Evolutionary conservation across 2,113 vertebrate species (phyloP).

Genomic region (Brachypodius melanocephalos): DNA sequence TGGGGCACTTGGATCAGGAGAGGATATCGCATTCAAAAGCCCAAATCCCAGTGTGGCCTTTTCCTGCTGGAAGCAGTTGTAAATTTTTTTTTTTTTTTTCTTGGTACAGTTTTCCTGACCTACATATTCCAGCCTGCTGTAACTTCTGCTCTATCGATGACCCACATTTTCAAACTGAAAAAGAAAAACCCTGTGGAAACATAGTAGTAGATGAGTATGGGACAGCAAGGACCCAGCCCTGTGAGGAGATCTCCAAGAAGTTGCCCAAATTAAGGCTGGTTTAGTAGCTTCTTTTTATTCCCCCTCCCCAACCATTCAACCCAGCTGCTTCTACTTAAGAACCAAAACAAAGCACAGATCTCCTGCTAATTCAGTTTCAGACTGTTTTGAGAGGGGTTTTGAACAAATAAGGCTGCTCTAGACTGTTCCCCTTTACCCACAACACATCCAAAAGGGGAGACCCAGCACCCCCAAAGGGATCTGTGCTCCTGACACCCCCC

Average conservation of each 20-base stretch:
- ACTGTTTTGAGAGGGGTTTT: background rate
- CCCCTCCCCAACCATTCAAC: background rate
- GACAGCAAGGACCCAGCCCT: background rate
- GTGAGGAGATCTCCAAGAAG: background rate
- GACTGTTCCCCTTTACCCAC: background rate
- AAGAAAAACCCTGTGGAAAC: background rate
- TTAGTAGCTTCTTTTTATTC: background rate
- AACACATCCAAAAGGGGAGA: background rate
- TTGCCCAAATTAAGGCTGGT: background rate
- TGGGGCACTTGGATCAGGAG: background rate
- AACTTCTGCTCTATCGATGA: background rate
- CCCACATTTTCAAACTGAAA: constrained; percentile 9
- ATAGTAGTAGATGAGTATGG: background rate
- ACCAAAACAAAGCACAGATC: background rate
- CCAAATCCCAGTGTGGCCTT: constrained; percentile 14
- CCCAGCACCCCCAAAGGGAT: background rate
- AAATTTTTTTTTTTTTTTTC: background rate
- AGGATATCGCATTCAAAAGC: constrained; percentile 60
- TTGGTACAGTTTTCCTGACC: constrained; percentile 41
- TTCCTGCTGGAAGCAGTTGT: constrained; percentile 35
- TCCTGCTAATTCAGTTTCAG: constrained; percentile 5
- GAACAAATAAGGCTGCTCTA: background rate
- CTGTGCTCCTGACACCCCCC: background rate
- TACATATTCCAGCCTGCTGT: background rate
- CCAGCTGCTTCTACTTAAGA: constrained; percentile 42